Evolutionary conservation across 1,140 invertebrate genomes (phyloP).

Genomic region (Chymomyza costata): DNA sequence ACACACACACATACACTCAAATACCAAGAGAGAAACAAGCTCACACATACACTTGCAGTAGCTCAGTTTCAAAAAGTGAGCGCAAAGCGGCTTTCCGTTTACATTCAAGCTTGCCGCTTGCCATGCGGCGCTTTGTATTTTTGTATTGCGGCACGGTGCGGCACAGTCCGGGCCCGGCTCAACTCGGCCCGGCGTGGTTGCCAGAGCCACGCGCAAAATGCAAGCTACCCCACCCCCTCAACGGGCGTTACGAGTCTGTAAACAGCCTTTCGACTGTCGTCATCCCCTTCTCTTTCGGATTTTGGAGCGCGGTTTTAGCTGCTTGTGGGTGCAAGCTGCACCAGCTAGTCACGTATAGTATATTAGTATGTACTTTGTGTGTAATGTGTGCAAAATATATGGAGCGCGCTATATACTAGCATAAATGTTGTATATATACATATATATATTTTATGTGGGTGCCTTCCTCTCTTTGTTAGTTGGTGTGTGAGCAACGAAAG

Average conservation of each 20-base stretch:
- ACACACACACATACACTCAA: slow-evolving; percentile 7
- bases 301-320: slow-evolving; percentile 26
- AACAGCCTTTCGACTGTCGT: background rate
- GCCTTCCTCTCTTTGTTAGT: background rate
- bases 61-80: slow-evolving; percentile 15
- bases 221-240: background rate
- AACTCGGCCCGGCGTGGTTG: too few species aligned
- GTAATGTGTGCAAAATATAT: slow-evolving; percentile 11
- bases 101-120: background rate
- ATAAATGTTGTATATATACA: too few species aligned
- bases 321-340: slow-evolving; percentile 24
- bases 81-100: background rate
- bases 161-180: background rate
- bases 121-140: slow-evolving; percentile 16
- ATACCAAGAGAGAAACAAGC: slow-evolving; percentile 3
- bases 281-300: slow-evolving; percentile 9
- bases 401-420: slow-evolving; percentile 15
- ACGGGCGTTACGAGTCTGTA: too few species aligned
- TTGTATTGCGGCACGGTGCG: slow-evolving; percentile 14
- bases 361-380: slow-evolving; percentile 7
- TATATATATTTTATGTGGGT: too few species aligned
- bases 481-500: slow-evolving; percentile 7
- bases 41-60: slow-evolving; percentile 4
- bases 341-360: too few species aligned
- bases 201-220: slow-evolving; percentile 4